Conservation (phyloP, 2,113 vertebrate genomes). For the Thunnus thynnus region DNA sequence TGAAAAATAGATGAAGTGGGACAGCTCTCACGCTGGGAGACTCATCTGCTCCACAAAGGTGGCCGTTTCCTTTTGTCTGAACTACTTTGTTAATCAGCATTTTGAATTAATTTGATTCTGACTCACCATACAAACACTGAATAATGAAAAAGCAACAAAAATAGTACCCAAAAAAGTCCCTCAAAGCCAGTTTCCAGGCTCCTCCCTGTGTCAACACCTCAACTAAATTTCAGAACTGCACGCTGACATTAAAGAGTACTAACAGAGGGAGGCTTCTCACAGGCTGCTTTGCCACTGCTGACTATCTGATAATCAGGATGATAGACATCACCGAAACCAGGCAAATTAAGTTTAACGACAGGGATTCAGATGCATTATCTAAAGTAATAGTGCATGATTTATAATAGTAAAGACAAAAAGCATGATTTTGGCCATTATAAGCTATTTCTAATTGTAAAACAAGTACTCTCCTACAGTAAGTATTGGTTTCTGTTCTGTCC, state of each 20-base stretch:
- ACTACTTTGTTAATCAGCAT: conserved; percentile 47
- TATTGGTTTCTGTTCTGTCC: too few species aligned
- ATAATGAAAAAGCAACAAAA: conserved; percentile 25
- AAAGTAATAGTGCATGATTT: background rate
- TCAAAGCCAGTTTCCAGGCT: background rate
- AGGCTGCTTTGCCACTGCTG: background rate
- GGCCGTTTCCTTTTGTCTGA: conserved; percentile 59
- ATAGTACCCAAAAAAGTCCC: conserved; percentile 17
- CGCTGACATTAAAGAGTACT: conserved; percentile 1
- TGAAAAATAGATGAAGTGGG: conserved; percentile 78
- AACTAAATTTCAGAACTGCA: background rate
- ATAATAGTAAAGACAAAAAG: background rate
- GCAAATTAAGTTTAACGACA: background rate
- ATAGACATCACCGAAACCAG: background rate
- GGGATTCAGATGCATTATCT: background rate
- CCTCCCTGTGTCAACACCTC: background rate
- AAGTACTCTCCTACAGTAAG: too few species aligned
- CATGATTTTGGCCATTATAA: background rate
- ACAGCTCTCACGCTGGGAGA: conserved; percentile 74
- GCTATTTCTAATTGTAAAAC: background rate
- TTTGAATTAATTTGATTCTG: conserved; percentile 53
- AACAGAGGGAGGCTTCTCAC: background rate
- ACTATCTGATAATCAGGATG: conserved; percentile 15
- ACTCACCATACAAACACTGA: conserved; percentile 41
- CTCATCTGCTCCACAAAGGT: conserved; percentile 71